Evolutionary conservation across 2,797 vertebrate species (phyloP), one percentile per base, ranked within the genome.

Genomic region (Acanthis flammea): DNA sequence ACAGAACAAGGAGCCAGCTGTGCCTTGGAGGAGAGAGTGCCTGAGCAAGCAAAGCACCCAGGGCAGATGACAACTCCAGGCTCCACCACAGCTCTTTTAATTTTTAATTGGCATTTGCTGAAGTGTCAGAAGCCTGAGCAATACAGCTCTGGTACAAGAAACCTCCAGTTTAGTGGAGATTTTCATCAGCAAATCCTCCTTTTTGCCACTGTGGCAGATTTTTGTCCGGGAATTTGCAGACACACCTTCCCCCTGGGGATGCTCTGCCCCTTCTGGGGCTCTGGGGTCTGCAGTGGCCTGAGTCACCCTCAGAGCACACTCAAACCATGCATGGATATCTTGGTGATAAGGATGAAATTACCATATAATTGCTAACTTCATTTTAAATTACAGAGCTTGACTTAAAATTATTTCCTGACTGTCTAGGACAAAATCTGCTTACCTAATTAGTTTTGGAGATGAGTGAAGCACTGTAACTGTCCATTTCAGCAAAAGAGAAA

Each of bases 401-500:
- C 7, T 65, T 93, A 27, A 88, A 90, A 81, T 78, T 71, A 41
- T 86, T 91, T 91, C 91, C 45, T 80, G 68, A 47, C 90, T 89
- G 48, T 85, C 63, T 85, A 27, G 67, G 50, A 91, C 45, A 82
- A 90, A 82, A 86, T 86, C 79, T 81, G 44, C 73, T 51, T 65
- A 27, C 50, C 27, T 75, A 84, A 88, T 93, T 93, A 68, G 45
- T 93, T 93, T 87, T 73, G 65, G 65, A 74, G 80, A 68, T 83
- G 8, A 57, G n/a, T 68, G 47, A 58, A 77, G 65, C 28, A 21
- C 53, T 22, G 4, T 63, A 77, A n/a, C 28, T 90, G 61, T 50
- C 60, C 24, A 12, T 70, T 92, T 57, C 45, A 85, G 54, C n/a
- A 73, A 67, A 79, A 81, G 10, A 55, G 73, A 71, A 89, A 47